phyloP scores from a whole-genome alignment of 2,113 vertebrate species.

The Emydura subglobosa region DNA sequence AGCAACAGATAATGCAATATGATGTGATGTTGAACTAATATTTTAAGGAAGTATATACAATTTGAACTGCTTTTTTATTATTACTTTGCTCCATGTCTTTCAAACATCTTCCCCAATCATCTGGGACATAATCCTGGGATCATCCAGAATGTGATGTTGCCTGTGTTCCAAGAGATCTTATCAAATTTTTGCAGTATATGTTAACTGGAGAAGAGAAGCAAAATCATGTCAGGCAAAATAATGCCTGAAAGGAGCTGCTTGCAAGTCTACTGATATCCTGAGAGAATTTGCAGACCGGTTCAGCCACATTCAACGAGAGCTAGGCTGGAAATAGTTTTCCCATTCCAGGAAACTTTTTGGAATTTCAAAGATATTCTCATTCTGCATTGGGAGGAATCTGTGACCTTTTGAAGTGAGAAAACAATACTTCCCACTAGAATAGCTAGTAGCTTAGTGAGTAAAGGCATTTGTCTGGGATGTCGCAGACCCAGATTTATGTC shows the following conservation, averaged over 20 bases:
- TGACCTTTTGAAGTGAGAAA: no score
- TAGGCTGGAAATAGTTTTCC: no score
- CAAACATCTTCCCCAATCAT: not conserved
- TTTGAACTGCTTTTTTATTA: rapidly evolving
- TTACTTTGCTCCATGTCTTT: not conserved
- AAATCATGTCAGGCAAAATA: not conserved
- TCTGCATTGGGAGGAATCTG: no score
- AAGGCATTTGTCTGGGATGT: no score
- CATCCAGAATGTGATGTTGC: not conserved
- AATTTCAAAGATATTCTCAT: no score
- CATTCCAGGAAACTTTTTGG: no score
- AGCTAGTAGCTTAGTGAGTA: no score
- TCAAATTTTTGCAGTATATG: not conserved
- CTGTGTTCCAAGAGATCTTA: rapidly evolving
- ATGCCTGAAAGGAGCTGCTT: rapidly evolving
- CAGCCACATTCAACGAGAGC: not conserved
- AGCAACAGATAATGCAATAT: rapidly evolving
- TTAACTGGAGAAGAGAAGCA: not conserved
- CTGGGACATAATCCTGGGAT: no score
- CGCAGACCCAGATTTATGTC: no score
- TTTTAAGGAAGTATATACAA: not conserved
- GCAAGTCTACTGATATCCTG: not conserved
- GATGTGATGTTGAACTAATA: not conserved
- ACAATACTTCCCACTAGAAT: no score
- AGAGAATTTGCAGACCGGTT: not conserved